A percentile compares a stretch with the other conserved stretches of the same genome.
phyloP scores from a whole-genome alignment of 1,140 invertebrate species.

The Elymnias hypermnestra region DNA sequence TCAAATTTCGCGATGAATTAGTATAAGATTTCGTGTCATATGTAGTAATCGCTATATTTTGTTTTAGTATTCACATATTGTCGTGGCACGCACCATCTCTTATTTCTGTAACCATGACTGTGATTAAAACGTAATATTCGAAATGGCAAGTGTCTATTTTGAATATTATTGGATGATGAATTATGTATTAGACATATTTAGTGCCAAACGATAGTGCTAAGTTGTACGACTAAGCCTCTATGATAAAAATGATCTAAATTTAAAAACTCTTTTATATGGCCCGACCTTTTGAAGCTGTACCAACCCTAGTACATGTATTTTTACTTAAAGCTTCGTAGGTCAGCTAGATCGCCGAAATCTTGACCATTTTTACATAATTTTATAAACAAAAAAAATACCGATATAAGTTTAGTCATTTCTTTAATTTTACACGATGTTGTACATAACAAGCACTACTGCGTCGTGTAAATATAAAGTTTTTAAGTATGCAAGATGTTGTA shows the following conservation, averaged over 20 bases:
- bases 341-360: slow-evolving; percentile 72
- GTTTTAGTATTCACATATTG: slow-evolving; percentile 49
- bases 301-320: background rate
- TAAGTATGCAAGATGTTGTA: slow-evolving; percentile 72
- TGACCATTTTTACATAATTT: slow-evolving; percentile 66
- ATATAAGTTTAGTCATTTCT: slow-evolving; percentile 73
- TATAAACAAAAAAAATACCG: slow-evolving; percentile 69
- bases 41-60: slow-evolving; percentile 62
- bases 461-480: slow-evolving; percentile 67
- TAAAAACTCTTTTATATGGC: slow-evolving; percentile 24
- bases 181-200: slow-evolving; percentile 58
- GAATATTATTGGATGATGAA: slow-evolving; percentile 39
- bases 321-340: slow-evolving; percentile 47
- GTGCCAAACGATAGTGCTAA: slow-evolving; percentile 74
- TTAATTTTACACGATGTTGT: slow-evolving; percentile 70
- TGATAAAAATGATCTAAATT: slow-evolving; percentile 49
- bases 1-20: slow-evolving; percentile 70
- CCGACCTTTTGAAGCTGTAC: slow-evolving; percentile 13
- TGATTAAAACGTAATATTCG: slow-evolving; percentile 65
- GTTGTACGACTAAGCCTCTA: slow-evolving; percentile 53
- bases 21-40: slow-evolving; percentile 73
- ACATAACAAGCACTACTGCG: slow-evolving; percentile 50
- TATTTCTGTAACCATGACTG: slow-evolving; percentile 55
- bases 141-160: slow-evolving; percentile 43
- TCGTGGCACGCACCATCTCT: slow-evolving; percentile 60